These are phyloP conservation scores for Atherinomorus stipes DNA, from an alignment of 2,113 vertebrate species.

Conservation along the genomic window DNA sequence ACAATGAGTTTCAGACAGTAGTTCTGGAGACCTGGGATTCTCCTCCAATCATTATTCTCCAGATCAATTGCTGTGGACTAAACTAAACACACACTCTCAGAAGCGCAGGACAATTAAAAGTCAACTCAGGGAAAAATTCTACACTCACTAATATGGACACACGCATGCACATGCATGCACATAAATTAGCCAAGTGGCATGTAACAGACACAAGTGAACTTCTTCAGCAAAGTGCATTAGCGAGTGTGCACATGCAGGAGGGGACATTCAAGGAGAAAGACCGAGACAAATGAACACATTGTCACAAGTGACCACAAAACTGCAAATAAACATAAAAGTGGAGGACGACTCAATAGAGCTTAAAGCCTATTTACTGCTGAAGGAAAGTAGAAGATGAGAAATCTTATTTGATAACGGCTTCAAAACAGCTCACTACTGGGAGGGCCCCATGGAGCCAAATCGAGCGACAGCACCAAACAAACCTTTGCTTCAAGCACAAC, in stretches of 20 bases:
- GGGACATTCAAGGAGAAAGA: slow-evolving; percentile 25
- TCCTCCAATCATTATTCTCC: slow-evolving; percentile 65
- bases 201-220: background rate
- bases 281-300: slow-evolving; percentile 15
- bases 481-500: slow-evolving; percentile 61
- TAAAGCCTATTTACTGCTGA: slow-evolving; percentile 41
- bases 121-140: slow-evolving; percentile 49
- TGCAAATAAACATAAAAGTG: slow-evolving; percentile 8
- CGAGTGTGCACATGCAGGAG: background rate
- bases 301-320: slow-evolving; percentile 11
- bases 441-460: slow-evolving; percentile 46
- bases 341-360: slow-evolving; percentile 31
- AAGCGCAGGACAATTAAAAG: slow-evolving; percentile 76
- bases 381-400: slow-evolving; percentile 49
- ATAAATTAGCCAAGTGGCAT: background rate
- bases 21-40: slow-evolving; percentile 57
- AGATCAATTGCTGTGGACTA: slow-evolving; percentile 71
- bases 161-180: background rate
- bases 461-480: slow-evolving; percentile 55
- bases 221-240: background rate
- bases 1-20: slow-evolving; percentile 66
- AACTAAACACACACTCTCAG: slow-evolving; percentile 72
- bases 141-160: slow-evolving; percentile 12
- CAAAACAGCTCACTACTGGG: slow-evolving; percentile 39
- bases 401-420: slow-evolving; percentile 54